Conservation (phyloP, 2,888 invertebrate species). For the Tortricodes alternella region DNA sequence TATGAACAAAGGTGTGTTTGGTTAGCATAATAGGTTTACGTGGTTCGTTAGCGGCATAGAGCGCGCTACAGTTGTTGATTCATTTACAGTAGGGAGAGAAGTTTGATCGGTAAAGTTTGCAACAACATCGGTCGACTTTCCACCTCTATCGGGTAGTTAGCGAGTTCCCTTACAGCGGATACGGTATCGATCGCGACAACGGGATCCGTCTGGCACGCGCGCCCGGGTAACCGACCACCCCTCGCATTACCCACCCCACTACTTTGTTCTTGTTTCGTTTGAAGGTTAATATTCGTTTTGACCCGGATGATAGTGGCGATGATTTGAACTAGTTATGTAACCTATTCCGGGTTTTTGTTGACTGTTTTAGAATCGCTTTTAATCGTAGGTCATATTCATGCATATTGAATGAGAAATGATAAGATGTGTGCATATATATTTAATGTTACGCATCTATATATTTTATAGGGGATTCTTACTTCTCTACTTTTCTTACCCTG, state of each 20-base stretch:
- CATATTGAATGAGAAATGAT: no score
- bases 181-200: slow-evolving; percentile 77
- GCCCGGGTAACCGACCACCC: slow-evolving; percentile 61
- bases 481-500: background rate
- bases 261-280: slow-evolving; percentile 80
- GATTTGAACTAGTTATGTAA: slow-evolving; percentile 17
- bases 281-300: slow-evolving; percentile 78
- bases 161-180: slow-evolving; percentile 73
- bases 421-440: no score
- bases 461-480: no score
- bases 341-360: slow-evolving; percentile 10
- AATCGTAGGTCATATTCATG: no score
- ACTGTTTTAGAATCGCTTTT: background rate
- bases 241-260: slow-evolving; percentile 40
- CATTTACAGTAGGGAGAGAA: slow-evolving; percentile 64
- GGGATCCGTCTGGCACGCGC: slow-evolving; percentile 71
- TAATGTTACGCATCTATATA: no score
- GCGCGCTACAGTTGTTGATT: slow-evolving; percentile 54
- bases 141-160: slow-evolving; percentile 72
- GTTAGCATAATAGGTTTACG: slow-evolving; percentile 23
- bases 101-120: slow-evolving; percentile 77
- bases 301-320: slow-evolving; percentile 51
- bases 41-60: slow-evolving; percentile 26
- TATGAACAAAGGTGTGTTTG: slow-evolving; percentile 17
- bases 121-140: slow-evolving; percentile 77